A percentile compares a stretch with the other conserved stretches of the same genome.
Evolutionary conservation across 2,888 invertebrate species (phyloP).

Genomic region (Amorpha juglandis): DNA sequence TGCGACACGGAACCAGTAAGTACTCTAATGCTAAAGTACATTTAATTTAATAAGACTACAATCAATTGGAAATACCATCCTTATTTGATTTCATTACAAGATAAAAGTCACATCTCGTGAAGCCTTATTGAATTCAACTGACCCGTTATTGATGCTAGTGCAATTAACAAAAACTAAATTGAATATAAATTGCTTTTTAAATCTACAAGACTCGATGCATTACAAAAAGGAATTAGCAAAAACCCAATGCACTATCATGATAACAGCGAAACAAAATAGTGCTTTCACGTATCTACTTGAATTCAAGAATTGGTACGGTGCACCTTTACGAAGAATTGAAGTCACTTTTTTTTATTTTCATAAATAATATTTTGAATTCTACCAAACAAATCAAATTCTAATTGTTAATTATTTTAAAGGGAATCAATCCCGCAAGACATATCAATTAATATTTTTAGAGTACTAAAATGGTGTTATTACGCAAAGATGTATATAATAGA

Average conservation of each 20-base stretch:
- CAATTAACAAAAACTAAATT: conserved; percentile 2
- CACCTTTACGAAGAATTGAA: not conserved
- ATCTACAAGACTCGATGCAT: not conserved
- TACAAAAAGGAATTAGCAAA: conserved; percentile 6
- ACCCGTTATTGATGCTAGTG: not conserved
- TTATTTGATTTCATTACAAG: conserved; percentile 16
- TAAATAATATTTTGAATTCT: not conserved
- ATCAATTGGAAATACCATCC: not conserved
- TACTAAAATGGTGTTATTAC: no score
- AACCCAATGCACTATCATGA: not conserved
- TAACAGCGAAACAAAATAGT: not conserved
- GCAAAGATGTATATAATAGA: no score
- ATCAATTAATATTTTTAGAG: no score
- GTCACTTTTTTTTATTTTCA: not conserved
- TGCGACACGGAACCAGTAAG: conserved; percentile 91
- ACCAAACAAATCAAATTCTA: not conserved
- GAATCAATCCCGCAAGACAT: no score
- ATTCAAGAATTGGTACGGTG: not conserved
- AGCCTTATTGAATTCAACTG: conserved; percentile 4
- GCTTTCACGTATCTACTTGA: not conserved
- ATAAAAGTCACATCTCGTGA: not conserved
- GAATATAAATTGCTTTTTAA: conserved; percentile 9
- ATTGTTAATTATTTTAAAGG: not conserved
- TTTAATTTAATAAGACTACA: not conserved
- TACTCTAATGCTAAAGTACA: conserved; percentile 38